Evolutionary conservation across 2,113 vertebrate genomes (phyloP).

Genomic region (Oreochromis aureus): DNA sequence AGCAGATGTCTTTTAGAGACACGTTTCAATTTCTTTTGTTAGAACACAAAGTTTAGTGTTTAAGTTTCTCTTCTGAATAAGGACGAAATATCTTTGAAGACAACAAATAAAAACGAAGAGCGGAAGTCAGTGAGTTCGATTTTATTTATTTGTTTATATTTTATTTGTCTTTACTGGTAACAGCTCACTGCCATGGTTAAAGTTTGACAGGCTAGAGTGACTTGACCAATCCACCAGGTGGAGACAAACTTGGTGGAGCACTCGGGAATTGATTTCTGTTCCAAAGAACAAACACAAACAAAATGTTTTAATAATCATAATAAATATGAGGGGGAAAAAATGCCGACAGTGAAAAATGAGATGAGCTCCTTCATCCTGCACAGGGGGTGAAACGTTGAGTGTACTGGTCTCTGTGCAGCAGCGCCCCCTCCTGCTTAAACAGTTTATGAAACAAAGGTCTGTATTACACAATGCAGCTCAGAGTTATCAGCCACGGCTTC

Average conservation of each 20-base stretch:
- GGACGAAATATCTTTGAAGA: background rate
- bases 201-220: background rate
- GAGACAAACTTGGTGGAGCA: background rate
- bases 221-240: background rate
- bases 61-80: background rate
- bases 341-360: fast-evolving
- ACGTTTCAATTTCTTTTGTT: background rate
- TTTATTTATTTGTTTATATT: background rate
- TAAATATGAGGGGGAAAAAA: background rate
- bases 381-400: background rate
- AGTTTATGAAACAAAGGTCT: background rate
- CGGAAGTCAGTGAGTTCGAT: background rate
- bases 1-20: background rate
- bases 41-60: background rate
- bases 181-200: background rate
- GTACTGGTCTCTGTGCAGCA: background rate
- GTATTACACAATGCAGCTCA: background rate
- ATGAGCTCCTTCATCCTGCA: background rate
- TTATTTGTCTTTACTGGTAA: background rate
- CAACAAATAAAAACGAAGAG: background rate
- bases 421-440: background rate
- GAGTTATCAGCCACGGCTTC: background rate
- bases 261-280: background rate
- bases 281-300: background rate
- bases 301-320: background rate